Evolutionary conservation across 2,888 invertebrate genomes (phyloP).

Genomic region (Rhyacophila evoluta): DNA sequence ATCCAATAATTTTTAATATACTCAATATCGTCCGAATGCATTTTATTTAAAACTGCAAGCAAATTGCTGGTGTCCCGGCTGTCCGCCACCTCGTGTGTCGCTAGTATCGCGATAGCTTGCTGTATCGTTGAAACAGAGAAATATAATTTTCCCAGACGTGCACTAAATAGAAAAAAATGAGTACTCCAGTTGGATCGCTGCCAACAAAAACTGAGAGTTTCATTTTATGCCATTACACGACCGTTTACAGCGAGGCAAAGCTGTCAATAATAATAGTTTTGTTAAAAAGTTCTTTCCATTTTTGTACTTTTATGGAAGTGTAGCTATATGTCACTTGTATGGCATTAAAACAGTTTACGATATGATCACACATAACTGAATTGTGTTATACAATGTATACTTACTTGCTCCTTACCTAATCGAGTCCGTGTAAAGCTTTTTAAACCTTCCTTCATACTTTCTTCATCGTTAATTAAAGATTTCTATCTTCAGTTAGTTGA

Average conservation of each 20-base stretch:
- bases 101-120: not conserved
- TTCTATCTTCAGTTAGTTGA: too few species aligned
- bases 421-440: too few species aligned
- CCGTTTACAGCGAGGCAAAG: not conserved
- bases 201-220: constrained; percentile 4
- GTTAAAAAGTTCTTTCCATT: not conserved
- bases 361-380: too few species aligned
- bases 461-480: too few species aligned
- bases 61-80: not conserved
- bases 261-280: not conserved
- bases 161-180: not conserved
- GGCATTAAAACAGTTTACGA: too few species aligned
- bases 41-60: not conserved
- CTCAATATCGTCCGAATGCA: too few species aligned
- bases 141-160: constrained; percentile 18
- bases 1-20: too few species aligned
- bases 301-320: not conserved
- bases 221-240: constrained; percentile 14
- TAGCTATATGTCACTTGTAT: not conserved
- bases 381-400: too few species aligned
- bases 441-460: too few species aligned
- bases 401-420: too few species aligned
- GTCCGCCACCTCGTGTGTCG: not conserved
- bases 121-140: not conserved
- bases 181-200: not conserved